These are phyloP conservation scores for Tipula unca DNA, from an alignment of 2,888 invertebrate genomes.

Conservation along the genomic window DNA sequence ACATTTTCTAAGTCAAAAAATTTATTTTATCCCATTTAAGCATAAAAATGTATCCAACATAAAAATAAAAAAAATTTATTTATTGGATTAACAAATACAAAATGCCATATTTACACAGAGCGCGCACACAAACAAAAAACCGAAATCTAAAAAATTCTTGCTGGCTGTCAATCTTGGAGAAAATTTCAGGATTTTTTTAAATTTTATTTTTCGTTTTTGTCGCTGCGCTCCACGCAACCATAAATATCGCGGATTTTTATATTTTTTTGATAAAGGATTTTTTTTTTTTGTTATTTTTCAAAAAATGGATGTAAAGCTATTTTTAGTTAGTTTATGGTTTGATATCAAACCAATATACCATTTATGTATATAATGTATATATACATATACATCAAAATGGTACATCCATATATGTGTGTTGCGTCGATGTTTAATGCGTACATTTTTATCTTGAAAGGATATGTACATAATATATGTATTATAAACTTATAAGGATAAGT, in stretches of 20 bases:
- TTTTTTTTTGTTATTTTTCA: background rate
- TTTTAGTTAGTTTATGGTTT: background rate
- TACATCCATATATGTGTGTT: background rate
- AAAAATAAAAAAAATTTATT: background rate
- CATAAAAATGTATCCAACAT: background rate
- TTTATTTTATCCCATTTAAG: background rate
- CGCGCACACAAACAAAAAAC: background rate
- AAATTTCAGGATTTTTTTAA: background rate
- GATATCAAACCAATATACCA: background rate
- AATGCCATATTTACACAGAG: background rate
- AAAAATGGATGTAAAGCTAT: background rate
- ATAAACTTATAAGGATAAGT: background rate
- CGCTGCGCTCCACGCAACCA: background rate
- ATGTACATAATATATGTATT: background rate
- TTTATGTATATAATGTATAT: background rate
- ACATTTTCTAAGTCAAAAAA: slow-evolving; percentile 8
- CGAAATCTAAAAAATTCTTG: background rate
- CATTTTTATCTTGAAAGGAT: background rate
- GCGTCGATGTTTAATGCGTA: background rate
- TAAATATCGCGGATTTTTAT: background rate
- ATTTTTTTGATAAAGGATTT: background rate
- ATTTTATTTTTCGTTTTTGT: background rate
- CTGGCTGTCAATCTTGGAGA: background rate
- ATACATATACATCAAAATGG: background rate
- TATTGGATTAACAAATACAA: background rate